Base-by-base conservation (phyloP, 2,113 vertebrate genomes). In the Peromyscus leucopus region DNA sequence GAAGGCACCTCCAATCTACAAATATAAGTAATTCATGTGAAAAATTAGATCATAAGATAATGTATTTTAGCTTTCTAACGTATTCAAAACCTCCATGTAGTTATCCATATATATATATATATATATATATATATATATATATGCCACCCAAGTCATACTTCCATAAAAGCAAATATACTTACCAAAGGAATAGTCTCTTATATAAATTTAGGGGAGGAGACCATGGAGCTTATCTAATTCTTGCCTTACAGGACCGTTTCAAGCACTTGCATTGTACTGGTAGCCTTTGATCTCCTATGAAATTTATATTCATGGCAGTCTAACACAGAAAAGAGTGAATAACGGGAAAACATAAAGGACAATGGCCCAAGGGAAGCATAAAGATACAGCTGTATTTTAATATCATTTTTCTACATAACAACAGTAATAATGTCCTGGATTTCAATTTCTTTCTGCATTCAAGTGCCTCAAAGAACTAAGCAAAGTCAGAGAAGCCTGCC, bases 21-120 rank as follows among this genome's bases (percentile, higher is more conserved):
- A 91, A 95, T 33, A 88, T 59, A 95, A 96, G 85, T 78, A 93
- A 96, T 93, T 96, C 69, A 97, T 94, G 92, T 97, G 91, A 97
- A 97, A 97, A 97, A 97, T 96, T 97, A 91, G 80, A 94, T 96
- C 97, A 97, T 96, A 98, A 97, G 48, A 74, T 96, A 96, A 97
- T 39, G 69, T 94, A 96, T 93, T 97, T 96, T 96, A 95, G 90
- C 48, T 95, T 94, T 82, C 85, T 72, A 96, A 91, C 76, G 89
- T 26, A 96, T 80, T 96, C 88, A 89, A 57, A 61, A 91, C 84
- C 65, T 96, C 31, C 46, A 91, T 92, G 80, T 94, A 95, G 79
- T 88, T 42, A 42, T 42, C 3, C 4, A 42, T 42, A 42, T 42
- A 42, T 42, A 42, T 42, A 42, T 42, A 42, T 42, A 42, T 97